Evolutionary conservation across 1,140 invertebrate genomes (phyloP), one percentile per base, ranked within the genome.

Genomic region (Caenorhabditis brenneri): DNA sequence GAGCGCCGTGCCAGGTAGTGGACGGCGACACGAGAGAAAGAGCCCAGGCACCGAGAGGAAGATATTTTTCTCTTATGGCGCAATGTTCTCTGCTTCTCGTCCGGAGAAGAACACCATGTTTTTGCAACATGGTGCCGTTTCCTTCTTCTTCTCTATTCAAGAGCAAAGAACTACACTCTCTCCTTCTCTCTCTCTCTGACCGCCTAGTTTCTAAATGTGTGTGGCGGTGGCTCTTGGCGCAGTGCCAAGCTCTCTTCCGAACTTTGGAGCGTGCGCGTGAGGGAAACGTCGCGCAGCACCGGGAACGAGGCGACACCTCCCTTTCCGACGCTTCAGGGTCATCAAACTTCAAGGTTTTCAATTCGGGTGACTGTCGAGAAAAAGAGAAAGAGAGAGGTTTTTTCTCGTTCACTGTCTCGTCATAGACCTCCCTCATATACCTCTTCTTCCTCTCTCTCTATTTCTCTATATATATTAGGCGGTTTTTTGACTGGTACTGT

Each of bases 241-340:
- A 19, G 65, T 74, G 65, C 65, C 65, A 74, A 65, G 65, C 65
- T 74, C 58, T 65, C 22, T 55, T 65, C 58, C 31, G 33, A 39
- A 65, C 58, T 39, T 65, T 2, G 58, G 58, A 51, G 48, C 9
- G 48, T 51, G 58, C 58, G 58, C 58, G 58, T 65, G 31, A 58
- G 27, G 12, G 55, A 27, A 27, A 15, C 36, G n/a, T n/a, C n/a
- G n/a, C n/a, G n/a, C n/a, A n/a, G 65, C 65, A n/a, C 65, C 36
- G 65, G 65, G 65, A 74, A 74, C 65, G 65, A 74, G 65, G 36
- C 65, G 65, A 74, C 65, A 74, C 65, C 65, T 65, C 58, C 58
- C 58, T 65, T 65, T 16, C n/a, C n/a, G n/a, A n/a, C 31, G 31
- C 31, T 65, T 65, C 65, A 74, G 65, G 36, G 65, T 74, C 65